Base-by-base conservation (phyloP, 2,797 vertebrate species). In the Clarias laeviceps region DNA sequence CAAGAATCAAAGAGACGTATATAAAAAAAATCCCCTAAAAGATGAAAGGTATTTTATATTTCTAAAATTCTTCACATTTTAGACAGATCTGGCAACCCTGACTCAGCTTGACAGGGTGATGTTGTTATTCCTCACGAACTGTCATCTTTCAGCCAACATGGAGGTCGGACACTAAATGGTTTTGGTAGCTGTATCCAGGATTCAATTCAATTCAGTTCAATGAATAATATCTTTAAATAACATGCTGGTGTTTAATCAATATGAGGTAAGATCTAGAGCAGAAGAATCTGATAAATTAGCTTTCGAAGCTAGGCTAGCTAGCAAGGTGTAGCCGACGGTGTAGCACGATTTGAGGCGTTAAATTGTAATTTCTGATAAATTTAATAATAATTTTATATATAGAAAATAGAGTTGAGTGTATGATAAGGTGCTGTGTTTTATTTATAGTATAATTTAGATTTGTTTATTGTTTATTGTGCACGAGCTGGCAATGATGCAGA, bases 251-350 rank as follows among this genome's bases (percentile, higher is more conserved):
- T 77, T 34, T 50, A 80, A 76, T 61, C 78, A 87, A 68, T 81
- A 87, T 87, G 86, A 87, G 86, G 86, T 87, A 87, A 82, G 85
- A 22, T 29, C 0, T 50, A 61, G n/a, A 62, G 24, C 59, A 73
- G 59, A 54, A 14, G 11, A 29, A 24, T 14, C 1, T 29, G 37
- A 24, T 29, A 29, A 40, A 62, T 64, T 69, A 82, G 66, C 50
- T 17, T 0, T 56, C 32, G 70, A 27, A 62, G 70, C 59, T 82
- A 73, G 74, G 62, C 74, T 79, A 64, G 74, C 8, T 77, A 29
- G 20, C 18, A 20, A 50, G 15, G 32, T 14, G 15, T 22, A 56
- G 37, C 45, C 45, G 45, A 50, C 45, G 45, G 45, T 73, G n/a
- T 66, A 84, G 74, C 37, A 24, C n/a, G 14, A 15, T 29, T 15